These are phyloP conservation scores for Oxycera nigricornis DNA, from an alignment of 2,888 invertebrate species.

Conservation along the genomic window DNA sequence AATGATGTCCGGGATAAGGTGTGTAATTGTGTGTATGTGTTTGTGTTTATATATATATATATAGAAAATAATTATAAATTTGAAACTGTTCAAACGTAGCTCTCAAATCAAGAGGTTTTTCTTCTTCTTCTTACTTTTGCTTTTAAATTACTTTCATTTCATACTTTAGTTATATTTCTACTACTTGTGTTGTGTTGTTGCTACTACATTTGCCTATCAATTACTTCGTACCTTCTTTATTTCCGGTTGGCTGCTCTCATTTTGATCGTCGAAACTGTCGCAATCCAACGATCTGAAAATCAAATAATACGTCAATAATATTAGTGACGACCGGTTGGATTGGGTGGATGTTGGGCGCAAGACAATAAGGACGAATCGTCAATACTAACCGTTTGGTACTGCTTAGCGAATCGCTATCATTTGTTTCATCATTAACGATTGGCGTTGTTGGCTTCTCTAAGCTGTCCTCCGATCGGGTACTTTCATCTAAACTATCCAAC, in stretches of 20 bases:
- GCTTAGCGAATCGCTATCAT: constrained; percentile 52
- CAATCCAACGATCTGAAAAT: constrained; percentile 50
- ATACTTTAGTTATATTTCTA: background rate
- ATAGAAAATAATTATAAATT: too few relatives aligned
- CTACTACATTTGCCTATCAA: constrained; percentile 50
- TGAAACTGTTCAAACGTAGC: background rate
- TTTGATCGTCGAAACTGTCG: constrained; percentile 51
- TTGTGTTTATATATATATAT: too few relatives aligned
- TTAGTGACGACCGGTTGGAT: background rate
- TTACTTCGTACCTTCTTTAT: constrained; percentile 60
- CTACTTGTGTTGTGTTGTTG: background rate
- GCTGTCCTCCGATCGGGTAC: constrained; percentile 77
- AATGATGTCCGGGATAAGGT: too few relatives aligned
- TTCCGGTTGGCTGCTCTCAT: constrained; percentile 57
- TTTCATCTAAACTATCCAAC: constrained; percentile 69
- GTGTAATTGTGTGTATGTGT: too few relatives aligned
- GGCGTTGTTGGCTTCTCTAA: constrained; percentile 72
- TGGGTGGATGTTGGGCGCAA: too few relatives aligned
- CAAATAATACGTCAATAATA: background rate
- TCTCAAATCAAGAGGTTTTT: background rate
- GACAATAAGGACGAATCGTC: too few relatives aligned
- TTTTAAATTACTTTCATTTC: background rate
- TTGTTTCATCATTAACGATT: constrained; percentile 52
- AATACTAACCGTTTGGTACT: constrained; percentile 51
- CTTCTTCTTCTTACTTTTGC: background rate